phyloP scores from a whole-genome alignment of 2,888 invertebrate species.

The Thymelicus lineola region DNA sequence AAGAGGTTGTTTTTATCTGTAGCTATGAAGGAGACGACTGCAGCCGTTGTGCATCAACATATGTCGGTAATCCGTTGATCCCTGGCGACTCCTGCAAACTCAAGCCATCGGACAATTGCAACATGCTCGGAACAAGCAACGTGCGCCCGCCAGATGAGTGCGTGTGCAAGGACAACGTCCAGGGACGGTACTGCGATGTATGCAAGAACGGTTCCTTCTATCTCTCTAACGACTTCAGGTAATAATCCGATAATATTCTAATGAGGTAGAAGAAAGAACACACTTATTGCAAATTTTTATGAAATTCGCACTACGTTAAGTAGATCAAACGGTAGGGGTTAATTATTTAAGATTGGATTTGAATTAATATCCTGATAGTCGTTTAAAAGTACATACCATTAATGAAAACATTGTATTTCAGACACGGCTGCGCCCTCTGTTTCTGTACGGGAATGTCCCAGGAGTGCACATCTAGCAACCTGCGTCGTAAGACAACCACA shows the following conservation, averaged over 20 bases:
- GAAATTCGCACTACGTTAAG: too few relatives aligned
- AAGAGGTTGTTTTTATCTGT: slow-evolving; percentile 18
- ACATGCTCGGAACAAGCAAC: slow-evolving; percentile 89
- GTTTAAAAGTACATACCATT: too few relatives aligned
- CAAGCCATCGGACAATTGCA: slow-evolving; percentile 84
- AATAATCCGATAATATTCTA: slow-evolving; percentile 6
- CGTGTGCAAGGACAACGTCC: slow-evolving; percentile 85
- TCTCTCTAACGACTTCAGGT: slow-evolving; percentile 87
- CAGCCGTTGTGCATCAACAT: slow-evolving; percentile 91
- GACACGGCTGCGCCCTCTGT: slow-evolving; percentile 96
- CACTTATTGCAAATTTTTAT: too few relatives aligned
- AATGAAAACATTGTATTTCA: slow-evolving; percentile 46
- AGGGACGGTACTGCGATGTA: slow-evolving; percentile 93
- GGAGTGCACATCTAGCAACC: slow-evolving; percentile 92
- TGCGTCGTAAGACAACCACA: slow-evolving; percentile 86
- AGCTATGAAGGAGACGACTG: slow-evolving; percentile 89
- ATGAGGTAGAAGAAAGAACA: too few relatives aligned
- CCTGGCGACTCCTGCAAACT: slow-evolving; percentile 90
- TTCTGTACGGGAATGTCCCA: slow-evolving; percentile 97
- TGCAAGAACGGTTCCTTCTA: slow-evolving; percentile 95
- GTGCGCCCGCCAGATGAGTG: slow-evolving; percentile 69
- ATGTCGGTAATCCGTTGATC: slow-evolving; percentile 91
- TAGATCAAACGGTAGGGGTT: too few relatives aligned
- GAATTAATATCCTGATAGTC: too few relatives aligned
- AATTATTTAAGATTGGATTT: too few relatives aligned